Percentiles rank a stretch among this genome's conserved stretches.
Evolutionary conservation across 2,797 vertebrate species (phyloP).

Genomic region (Tachyglossus aculeatus): DNA sequence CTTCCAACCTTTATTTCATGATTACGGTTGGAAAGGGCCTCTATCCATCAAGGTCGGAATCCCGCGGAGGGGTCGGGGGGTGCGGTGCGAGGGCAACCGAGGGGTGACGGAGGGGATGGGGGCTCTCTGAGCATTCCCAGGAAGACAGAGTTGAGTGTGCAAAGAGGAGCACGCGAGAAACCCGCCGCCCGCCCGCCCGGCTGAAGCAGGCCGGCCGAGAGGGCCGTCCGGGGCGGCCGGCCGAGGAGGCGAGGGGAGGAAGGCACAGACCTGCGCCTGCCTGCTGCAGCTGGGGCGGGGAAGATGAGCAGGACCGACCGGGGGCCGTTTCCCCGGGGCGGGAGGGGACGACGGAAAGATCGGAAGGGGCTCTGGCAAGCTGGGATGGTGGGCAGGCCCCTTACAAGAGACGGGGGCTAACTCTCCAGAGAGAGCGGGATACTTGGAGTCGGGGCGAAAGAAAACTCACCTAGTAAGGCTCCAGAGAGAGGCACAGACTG

Average conservation of each 20-base stretch:
- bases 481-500: conserved; percentile 28
- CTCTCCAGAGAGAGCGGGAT: conserved; percentile 12
- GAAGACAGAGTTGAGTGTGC: conserved; percentile 29
- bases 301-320: conserved; percentile 2
- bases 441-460: conserved; percentile 24
- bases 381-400: conserved; percentile 3
- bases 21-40: neutral
- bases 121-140: conserved; percentile 30
- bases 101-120: conserved; percentile 1
- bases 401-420: conserved; percentile 7
- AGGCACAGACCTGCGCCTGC: neutral
- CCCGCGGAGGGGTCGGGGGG: too few species aligned
- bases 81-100: too few species aligned
- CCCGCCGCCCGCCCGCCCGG: too few species aligned
- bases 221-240: neutral
- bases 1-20: neutral
- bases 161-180: neutral
- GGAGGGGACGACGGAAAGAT: neutral
- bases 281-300: neutral
- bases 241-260: neutral
- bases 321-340: neutral
- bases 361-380: neutral
- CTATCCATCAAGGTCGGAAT: neutral
- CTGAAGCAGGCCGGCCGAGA: neutral
- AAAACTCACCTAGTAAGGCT: conserved; percentile 30